Conservation (phyloP, 1,140 invertebrate genomes). For the Adelges cooleyi region DNA sequence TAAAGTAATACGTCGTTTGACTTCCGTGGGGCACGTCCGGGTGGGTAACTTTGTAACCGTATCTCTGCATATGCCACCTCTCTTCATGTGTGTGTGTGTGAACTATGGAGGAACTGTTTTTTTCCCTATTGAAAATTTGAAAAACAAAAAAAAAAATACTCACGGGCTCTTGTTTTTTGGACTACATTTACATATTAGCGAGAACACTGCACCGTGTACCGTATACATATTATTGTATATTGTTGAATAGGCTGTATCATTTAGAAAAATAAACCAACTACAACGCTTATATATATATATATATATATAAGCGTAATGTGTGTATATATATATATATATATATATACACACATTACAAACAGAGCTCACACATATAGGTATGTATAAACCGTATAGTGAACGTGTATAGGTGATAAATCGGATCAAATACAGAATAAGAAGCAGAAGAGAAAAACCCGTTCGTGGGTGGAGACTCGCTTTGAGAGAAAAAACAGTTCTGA, state of each 20-base stretch:
- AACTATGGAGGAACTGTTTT: no score
- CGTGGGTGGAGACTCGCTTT: conserved; percentile 18
- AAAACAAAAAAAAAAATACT: neutral
- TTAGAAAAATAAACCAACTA: conserved; percentile 12
- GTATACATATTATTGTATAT: neutral
- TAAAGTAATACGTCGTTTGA: neutral
- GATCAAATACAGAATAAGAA: conserved; percentile 6
- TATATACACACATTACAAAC: no score
- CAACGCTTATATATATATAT: neutral
- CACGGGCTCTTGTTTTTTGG: conserved; percentile 13
- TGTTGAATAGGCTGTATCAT: neutral
- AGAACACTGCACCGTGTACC: neutral
- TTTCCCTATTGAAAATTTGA: no score
- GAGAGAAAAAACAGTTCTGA: conserved; percentile 8
- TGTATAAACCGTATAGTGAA: no score
- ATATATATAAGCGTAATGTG: neutral
- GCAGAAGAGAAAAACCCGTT: conserved; percentile 22
- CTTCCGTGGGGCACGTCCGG: neutral
- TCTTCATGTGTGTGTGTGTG: no score
- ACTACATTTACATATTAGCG: conserved; percentile 17
- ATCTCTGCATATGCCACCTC: no score
- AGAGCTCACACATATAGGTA: no score
- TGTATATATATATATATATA: neutral
- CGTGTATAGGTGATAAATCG: conserved; percentile 25
- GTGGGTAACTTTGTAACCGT: no score